Evolutionary conservation across 2,797 vertebrate species (phyloP).

Genomic region (Caiman crocodilus): DNA sequence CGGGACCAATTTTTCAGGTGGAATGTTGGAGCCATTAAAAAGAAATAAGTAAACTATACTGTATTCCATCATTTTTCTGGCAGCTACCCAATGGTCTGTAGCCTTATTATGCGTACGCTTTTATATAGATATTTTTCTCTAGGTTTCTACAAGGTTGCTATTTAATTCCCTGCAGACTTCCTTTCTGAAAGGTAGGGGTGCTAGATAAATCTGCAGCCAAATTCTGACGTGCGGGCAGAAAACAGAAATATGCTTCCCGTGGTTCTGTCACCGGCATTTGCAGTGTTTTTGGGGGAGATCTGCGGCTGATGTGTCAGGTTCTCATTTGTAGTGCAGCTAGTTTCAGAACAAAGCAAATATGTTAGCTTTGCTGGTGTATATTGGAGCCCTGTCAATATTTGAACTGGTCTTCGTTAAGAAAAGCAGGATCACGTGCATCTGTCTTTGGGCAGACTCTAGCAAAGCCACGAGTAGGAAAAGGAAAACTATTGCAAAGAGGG

Average conservation of each 20-base stretch:
- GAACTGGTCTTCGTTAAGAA: neutral
- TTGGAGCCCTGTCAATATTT: neutral
- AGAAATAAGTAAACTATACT: constrained; percentile 84
- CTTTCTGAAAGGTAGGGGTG: fast-evolving
- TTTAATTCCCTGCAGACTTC: constrained; percentile 48
- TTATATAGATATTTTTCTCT: constrained; percentile 75
- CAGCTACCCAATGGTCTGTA: constrained; percentile 80
- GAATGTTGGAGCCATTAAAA: constrained; percentile 82
- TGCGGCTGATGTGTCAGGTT: fast-evolving
- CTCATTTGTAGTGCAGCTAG: fast-evolving
- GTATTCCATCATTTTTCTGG: constrained; percentile 82
- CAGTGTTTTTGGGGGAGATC: fast-evolving
- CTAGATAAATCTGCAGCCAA: fast-evolving
- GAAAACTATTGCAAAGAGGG: too few species aligned
- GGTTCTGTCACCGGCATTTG: fast-evolving
- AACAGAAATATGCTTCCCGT: neutral
- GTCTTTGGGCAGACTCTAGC: neutral
- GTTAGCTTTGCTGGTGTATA: neutral
- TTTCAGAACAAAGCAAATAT: neutral
- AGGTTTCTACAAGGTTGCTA: constrained; percentile 33
- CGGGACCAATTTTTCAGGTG: constrained; percentile 83
- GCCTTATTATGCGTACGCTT: constrained; percentile 73
- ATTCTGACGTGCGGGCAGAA: fast-evolving
- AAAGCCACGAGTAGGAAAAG: too few species aligned
- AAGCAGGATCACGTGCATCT: neutral